Conservation (phyloP, 2,888 invertebrate species). For the Nymphalis urticae region DNA sequence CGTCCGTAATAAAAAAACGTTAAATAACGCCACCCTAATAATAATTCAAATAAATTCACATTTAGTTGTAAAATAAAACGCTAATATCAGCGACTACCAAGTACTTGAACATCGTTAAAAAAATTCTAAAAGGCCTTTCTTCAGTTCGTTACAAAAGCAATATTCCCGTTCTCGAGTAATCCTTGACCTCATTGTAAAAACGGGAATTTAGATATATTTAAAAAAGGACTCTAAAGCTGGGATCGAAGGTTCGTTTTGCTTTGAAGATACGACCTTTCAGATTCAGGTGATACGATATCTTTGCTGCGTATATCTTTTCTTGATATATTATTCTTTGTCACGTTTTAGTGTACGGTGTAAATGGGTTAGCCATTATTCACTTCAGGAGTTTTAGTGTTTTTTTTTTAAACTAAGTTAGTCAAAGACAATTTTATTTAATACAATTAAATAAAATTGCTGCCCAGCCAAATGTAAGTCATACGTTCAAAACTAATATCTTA, state of each 20-base stretch:
- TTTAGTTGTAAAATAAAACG: slow-evolving; percentile 15
- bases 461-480: no score
- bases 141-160: slow-evolving; percentile 36
- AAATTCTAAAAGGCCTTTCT: slow-evolving; percentile 25
- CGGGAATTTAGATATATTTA: not conserved
- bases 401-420: no score
- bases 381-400: not conserved
- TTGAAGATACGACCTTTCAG: not conserved
- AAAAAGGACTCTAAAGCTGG: slow-evolving; percentile 15
- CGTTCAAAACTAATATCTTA: no score
- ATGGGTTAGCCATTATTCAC: slow-evolving; percentile 1
- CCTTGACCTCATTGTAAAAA: slow-evolving; percentile 33
- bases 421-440: no score
- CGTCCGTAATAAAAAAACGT: not conserved
- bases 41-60: not conserved
- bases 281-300: slow-evolving; percentile 28
- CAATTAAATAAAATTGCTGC: no score
- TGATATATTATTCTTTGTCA: slow-evolving; percentile 27
- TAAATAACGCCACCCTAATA: not conserved
- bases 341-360: slow-evolving; percentile 1
- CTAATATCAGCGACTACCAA: slow-evolving; percentile 1
- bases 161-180: slow-evolving; percentile 23
- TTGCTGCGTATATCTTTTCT: slow-evolving; percentile 26
- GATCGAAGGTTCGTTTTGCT: not conserved
- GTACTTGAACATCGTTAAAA: slow-evolving; percentile 11